Percentiles rank a stretch among this genome's conserved stretches.
These are phyloP conservation scores for Harpagoxenus sublaevis DNA, from an alignment of 2,888 invertebrate species.

Conservation along the genomic window DNA sequence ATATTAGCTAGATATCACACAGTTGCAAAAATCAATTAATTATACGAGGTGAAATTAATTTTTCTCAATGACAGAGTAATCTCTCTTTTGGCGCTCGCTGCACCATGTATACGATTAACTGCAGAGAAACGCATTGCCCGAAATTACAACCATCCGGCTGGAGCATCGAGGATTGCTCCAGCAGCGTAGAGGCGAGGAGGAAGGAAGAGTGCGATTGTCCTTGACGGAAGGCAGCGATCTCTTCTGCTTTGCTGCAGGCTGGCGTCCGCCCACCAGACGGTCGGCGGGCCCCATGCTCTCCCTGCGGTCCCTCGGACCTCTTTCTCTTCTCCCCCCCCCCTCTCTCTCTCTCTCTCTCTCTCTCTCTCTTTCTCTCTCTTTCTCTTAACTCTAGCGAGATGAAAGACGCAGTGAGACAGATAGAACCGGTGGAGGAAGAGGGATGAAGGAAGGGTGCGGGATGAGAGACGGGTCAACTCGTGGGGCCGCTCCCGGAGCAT, in stretches of 20 bases:
- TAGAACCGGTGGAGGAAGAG: constrained; percentile 16
- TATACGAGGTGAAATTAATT: constrained; percentile 18
- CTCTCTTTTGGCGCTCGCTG: background rate
- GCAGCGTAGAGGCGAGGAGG: constrained; percentile 40
- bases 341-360: background rate
- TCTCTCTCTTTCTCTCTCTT: background rate
- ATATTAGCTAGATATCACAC: background rate
- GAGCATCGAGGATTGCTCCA: constrained; percentile 24
- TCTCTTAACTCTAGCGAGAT: constrained; percentile 23
- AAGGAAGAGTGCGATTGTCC: constrained; percentile 75
- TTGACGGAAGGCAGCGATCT: constrained; percentile 85
- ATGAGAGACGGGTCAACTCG: constrained; percentile 32
- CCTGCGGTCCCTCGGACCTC: constrained; percentile 38
- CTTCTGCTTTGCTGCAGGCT: constrained; percentile 71
- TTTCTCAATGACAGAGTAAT: constrained; percentile 26
- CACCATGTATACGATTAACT: constrained; percentile 22
- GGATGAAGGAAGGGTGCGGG: constrained; percentile 29
- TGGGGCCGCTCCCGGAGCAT: constrained; percentile 17
- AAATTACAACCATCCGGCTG: constrained; percentile 48
- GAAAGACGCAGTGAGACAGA: constrained; percentile 41
- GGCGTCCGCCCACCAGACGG: constrained; percentile 83
- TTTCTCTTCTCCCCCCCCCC: background rate
- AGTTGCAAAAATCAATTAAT: constrained; percentile 2
- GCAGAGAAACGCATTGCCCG: constrained; percentile 44
- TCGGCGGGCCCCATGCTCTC: constrained; percentile 71